phyloP scores from a whole-genome alignment of 2,888 invertebrate genomes.

The Ecdyonurus torrentis region DNA sequence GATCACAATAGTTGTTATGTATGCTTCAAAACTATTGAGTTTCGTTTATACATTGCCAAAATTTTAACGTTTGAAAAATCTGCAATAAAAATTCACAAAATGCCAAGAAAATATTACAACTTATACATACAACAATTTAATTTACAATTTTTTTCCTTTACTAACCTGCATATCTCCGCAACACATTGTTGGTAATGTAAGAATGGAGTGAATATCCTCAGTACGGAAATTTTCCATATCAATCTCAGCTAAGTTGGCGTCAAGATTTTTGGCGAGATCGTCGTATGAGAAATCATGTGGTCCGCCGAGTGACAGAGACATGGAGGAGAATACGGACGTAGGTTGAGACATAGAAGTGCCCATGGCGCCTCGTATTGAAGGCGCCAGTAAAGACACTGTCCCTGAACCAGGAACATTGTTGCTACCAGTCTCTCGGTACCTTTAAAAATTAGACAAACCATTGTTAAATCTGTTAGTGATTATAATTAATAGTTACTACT shows the following conservation, averaged over 20 bases:
- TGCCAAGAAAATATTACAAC: too few relatives aligned
- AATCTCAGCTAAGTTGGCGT: slow-evolving; percentile 84
- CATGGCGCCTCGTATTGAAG: slow-evolving; percentile 9
- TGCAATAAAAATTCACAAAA: too few relatives aligned
- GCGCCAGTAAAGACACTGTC: not conserved
- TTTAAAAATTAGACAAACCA: slow-evolving; percentile 21
- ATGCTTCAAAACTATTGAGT: too few relatives aligned
- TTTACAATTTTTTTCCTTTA: not conserved
- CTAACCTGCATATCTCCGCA: slow-evolving; percentile 8
- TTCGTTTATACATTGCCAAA: too few relatives aligned
- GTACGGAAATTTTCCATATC: slow-evolving; percentile 90
- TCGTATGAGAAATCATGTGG: slow-evolving; percentile 45
- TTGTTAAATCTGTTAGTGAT: too few relatives aligned
- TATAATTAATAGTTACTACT: too few relatives aligned
- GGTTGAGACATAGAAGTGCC: slow-evolving; percentile 32
- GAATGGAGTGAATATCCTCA: slow-evolving; percentile 75
- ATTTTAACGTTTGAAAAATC: too few relatives aligned
- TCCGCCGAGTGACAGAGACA: slow-evolving; percentile 61
- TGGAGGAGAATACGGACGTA: slow-evolving; percentile 61
- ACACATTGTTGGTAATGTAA: slow-evolving; percentile 29
- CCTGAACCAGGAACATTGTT: slow-evolving; percentile 1
- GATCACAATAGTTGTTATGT: too few relatives aligned
- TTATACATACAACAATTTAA: not conserved
- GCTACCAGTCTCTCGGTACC: slow-evolving; percentile 59
- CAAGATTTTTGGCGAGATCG: slow-evolving; percentile 71